Percentiles rank a stretch among this genome's conserved stretches.
phyloP scores from a whole-genome alignment of 2,113 vertebrate species.

The Campylomormyrus numenius region DNA sequence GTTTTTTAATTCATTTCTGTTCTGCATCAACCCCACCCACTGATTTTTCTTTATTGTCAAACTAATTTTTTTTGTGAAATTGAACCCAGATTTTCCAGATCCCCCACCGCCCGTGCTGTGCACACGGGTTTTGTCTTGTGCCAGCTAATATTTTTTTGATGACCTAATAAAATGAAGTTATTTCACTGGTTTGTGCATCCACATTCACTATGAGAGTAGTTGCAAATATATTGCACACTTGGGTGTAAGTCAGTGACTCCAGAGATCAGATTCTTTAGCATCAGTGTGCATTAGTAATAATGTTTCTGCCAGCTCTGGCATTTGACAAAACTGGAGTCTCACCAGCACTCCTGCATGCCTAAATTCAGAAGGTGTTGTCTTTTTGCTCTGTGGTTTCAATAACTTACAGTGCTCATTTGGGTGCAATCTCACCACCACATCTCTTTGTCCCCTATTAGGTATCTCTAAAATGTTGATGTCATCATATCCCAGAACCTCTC shows the following conservation, averaged over 20 bases:
- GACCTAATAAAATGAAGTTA: not conserved
- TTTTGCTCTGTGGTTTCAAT: not conserved
- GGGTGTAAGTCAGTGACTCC: not conserved
- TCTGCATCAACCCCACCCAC: not conserved
- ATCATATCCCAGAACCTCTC: not conserved
- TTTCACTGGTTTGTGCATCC: not conserved
- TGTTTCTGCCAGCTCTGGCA: not conserved
- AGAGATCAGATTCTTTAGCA: not conserved
- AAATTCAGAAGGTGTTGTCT: not conserved
- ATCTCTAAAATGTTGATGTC: not conserved
- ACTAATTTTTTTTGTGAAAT: not conserved
- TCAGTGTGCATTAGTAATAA: not conserved
- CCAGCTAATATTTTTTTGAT: not conserved
- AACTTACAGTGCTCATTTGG: not conserved
- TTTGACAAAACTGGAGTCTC: not conserved
- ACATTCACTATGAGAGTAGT: not conserved
- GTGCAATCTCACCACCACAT: not conserved
- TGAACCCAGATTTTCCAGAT: conserved; percentile 13
- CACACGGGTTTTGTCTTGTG: not conserved
- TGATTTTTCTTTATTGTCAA: not conserved
- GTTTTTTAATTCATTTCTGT: conserved; percentile 2
- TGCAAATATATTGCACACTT: not conserved
- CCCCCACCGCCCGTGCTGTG: not conserved
- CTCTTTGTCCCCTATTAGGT: not conserved
- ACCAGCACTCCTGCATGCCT: not conserved